These are phyloP conservation scores for Puffinus mauretanicus DNA, from an alignment of 2,113 vertebrate genomes.

Conservation along the genomic window DNA sequence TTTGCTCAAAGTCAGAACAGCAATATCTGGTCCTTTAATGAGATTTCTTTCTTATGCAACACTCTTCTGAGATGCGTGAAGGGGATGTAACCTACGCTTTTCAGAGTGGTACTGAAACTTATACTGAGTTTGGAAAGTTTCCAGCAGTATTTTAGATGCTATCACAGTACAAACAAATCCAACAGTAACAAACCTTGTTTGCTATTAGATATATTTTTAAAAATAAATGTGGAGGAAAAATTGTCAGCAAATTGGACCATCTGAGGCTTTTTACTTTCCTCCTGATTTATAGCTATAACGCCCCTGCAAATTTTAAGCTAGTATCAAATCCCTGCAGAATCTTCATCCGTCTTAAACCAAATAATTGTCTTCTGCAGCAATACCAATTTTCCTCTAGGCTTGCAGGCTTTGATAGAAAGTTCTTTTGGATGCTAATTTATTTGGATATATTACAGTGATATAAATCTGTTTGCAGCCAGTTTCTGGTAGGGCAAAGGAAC, in stretches of 20 bases:
- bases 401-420: slow-evolving; percentile 4
- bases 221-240: slow-evolving; percentile 30
- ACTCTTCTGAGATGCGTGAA: background rate
- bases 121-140: background rate
- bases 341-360: slow-evolving; percentile 55
- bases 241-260: slow-evolving; percentile 26
- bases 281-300: slow-evolving; percentile 11
- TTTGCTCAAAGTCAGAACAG: background rate
- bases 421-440: slow-evolving; percentile 59
- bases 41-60: background rate
- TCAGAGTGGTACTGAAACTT: background rate
- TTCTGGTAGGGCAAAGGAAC: background rate
- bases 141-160: background rate
- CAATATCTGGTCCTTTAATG: background rate
- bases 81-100: background rate
- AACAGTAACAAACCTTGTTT: background rate
- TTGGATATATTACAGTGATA: slow-evolving; percentile 27
- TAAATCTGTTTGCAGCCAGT: background rate
- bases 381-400: slow-evolving; percentile 54
- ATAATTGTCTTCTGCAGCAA: slow-evolving; percentile 62
- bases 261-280: slow-evolving; percentile 24
- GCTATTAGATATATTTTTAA: slow-evolving; percentile 1
- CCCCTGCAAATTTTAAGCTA: slow-evolving; percentile 23
- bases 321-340: slow-evolving; percentile 46
- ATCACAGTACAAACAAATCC: background rate